Evolutionary conservation across 2,888 invertebrate species (phyloP).

Genomic region (Ephialtes manifestator): DNA sequence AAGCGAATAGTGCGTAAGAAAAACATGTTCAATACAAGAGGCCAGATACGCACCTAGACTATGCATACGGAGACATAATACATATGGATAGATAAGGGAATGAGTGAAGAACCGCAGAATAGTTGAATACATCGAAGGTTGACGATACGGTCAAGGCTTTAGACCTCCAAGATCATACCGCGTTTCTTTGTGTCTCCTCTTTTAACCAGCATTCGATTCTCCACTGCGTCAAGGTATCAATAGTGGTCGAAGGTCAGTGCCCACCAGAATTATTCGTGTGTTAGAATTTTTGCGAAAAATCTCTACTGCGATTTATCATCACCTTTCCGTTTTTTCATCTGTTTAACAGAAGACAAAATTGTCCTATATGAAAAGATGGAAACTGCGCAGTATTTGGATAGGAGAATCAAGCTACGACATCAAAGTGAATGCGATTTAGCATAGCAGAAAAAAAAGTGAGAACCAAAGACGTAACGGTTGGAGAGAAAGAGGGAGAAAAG

Average conservation of each 20-base stretch:
- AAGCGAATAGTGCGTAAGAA: not conserved
- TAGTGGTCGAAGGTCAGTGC: slow-evolving; percentile 68
- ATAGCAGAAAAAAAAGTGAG: slow-evolving; percentile 63
- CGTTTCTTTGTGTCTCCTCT: slow-evolving; percentile 3
- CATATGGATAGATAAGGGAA: slow-evolving; percentile 25
- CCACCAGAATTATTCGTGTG: slow-evolving; percentile 40
- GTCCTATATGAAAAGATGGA: not conserved
- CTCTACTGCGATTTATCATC: not conserved
- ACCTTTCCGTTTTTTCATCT: not conserved
- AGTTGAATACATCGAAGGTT: slow-evolving; percentile 50
- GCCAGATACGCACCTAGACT: not conserved
- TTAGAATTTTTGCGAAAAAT: slow-evolving; percentile 28
- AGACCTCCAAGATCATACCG: slow-evolving; percentile 16
- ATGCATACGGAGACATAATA: slow-evolving; percentile 5
- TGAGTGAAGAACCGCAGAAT: slow-evolving; percentile 27
- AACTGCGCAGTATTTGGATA: not conserved
- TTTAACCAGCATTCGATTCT: slow-evolving; percentile 8
- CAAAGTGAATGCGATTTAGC: slow-evolving; percentile 76
- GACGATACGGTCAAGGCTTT: slow-evolving; percentile 63
- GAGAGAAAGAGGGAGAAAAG: slow-evolving; percentile 11
- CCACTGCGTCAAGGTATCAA: slow-evolving; percentile 62
- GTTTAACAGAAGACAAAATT: not conserved
- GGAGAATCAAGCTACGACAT: slow-evolving; percentile 59
- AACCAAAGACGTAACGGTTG: not conserved
- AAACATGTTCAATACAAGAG: slow-evolving; percentile 9